A percentile compares a stretch with the other conserved stretches of the same genome.
These are phyloP conservation scores for Caenorhabditis doughertyi DNA, from an alignment of 2,888 invertebrate species.

Conservation along the genomic window DNA sequence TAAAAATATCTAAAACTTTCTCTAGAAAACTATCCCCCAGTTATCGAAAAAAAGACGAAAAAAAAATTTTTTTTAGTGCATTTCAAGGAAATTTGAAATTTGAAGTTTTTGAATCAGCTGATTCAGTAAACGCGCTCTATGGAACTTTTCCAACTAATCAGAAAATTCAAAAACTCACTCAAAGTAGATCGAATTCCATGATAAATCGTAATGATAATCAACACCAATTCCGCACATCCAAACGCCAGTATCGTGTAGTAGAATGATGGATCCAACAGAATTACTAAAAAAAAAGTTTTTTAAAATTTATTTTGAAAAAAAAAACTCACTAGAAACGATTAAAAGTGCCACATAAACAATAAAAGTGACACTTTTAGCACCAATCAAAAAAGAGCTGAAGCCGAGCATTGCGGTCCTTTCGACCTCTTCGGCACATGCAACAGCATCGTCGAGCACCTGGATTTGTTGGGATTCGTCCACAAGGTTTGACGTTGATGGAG, in stretches of 20 bases:
- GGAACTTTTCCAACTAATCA: no score
- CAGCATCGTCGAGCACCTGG: conserved; percentile 1
- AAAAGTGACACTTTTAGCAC: conserved; percentile 40
- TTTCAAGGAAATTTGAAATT: no score
- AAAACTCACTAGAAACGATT: conserved; percentile 30
- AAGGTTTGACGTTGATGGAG: conserved; percentile 21
- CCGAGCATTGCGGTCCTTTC: conserved; percentile 40
- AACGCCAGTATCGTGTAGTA: conserved; percentile 55
- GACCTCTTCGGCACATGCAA: not conserved
- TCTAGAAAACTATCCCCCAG: no score
- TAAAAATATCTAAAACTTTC: no score
- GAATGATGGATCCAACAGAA: conserved; percentile 47
- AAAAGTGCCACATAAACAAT: conserved; percentile 42
- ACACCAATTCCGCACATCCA: conserved; percentile 38
- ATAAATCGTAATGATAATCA: conserved; percentile 41
- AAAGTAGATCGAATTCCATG: conserved; percentile 47
- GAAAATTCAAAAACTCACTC: conserved; percentile 42
- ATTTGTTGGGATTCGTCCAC: conserved; percentile 4
- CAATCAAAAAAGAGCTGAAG: conserved; percentile 53
- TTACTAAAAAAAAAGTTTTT: conserved; percentile 25
- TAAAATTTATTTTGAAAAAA: not conserved
- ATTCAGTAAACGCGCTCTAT: no score
- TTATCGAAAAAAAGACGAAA: no score
- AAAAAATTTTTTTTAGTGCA: no score
- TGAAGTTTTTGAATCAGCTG: no score